Base-by-base conservation (phyloP, 2,888 invertebrate genomes). In the Parapristionchus giblindavisi region DNA sequence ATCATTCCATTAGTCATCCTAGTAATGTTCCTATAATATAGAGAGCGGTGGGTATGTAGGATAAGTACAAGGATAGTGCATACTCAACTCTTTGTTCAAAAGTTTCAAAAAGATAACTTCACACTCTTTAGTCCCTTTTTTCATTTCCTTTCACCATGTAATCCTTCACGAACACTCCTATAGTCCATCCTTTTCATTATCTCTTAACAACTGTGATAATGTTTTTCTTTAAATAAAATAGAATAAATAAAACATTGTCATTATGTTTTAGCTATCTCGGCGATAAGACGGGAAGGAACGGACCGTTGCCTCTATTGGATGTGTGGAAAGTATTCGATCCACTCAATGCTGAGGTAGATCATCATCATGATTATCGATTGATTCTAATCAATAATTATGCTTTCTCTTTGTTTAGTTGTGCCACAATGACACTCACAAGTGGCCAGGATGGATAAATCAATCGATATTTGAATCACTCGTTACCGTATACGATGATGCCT, bases 391-490 rank as follows among this genome's bases (percentile, higher is more conserved):
- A 51, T 38, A 60, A 52, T 5, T 52, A 24, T 43, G 24, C n/a
- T 36, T 27, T 24, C 56, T 17, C 29, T 1, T 56, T 71, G 11
- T 78, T 63, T 43, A 84, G 81, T 78, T 61, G 40, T 76, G 76
- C 34, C 82, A 86, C 76, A 81, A 80, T 56, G 79, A 81, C 0
- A 77, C 78, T 8, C 81, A 85, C 66, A 76, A 75, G 5, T 79
- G 83, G 78, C 87, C 87, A 0, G 38, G 27, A 1, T 87, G 87
- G 87, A 80, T 87, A 29, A 87, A 83, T 71, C 77, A 76, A n/a
- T 77, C 76, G 6, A 73, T 85, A 5, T 81, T 80, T 74, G 74
- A 76, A 1, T 52, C 77, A 34, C 74, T 88, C 14, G 76, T 75
- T 51, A 51, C 71, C 1, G 66, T 87, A 24, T 85, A 87, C 78